phyloP scores from a whole-genome alignment of 2,797 vertebrate species.

The Aplochiton taeniatus region DNA sequence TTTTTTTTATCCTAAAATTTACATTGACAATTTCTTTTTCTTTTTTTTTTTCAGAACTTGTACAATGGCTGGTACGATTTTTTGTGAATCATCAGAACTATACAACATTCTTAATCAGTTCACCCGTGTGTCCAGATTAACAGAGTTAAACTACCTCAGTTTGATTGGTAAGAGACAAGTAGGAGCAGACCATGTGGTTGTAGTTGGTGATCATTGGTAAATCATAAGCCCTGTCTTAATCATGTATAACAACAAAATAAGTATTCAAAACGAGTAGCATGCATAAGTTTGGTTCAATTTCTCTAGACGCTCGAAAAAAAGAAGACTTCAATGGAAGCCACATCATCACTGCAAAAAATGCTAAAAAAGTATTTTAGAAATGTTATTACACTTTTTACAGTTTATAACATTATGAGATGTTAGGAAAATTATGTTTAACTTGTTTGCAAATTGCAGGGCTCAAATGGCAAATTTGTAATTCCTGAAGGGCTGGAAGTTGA shows the following conservation, averaged over 20 bases:
- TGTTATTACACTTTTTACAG: neutral
- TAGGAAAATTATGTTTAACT: neutral
- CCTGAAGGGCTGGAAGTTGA: conserved; percentile 75
- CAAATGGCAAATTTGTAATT: conserved; percentile 62
- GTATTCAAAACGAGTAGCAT: neutral
- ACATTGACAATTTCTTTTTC: neutral
- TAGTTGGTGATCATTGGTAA: neutral
- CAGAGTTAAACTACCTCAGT: conserved; percentile 83
- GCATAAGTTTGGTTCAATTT: conserved; percentile 17
- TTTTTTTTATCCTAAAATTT: neutral
- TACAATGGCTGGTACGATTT: conserved; percentile 67
- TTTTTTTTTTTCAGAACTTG: neutral
- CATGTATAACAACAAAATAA: neutral
- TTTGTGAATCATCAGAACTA: conserved; percentile 78
- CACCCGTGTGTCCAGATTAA: conserved; percentile 66
- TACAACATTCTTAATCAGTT: conserved; percentile 86
- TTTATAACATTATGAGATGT: neutral
- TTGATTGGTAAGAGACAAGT: conserved; percentile 80
- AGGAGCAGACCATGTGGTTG: neutral
- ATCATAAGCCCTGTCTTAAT: neutral
- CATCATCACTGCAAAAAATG: conserved; percentile 79
- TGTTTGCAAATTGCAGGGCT: conserved; percentile 61
- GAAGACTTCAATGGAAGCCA: conserved; percentile 80
- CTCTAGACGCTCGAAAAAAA: conserved; percentile 81
- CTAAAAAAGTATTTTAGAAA: conserved; percentile 68